Percentiles rank a stretch among this genome's conserved stretches.
Conservation (phyloP, 2,113 vertebrate genomes). For the Semnornis frantzii region DNA sequence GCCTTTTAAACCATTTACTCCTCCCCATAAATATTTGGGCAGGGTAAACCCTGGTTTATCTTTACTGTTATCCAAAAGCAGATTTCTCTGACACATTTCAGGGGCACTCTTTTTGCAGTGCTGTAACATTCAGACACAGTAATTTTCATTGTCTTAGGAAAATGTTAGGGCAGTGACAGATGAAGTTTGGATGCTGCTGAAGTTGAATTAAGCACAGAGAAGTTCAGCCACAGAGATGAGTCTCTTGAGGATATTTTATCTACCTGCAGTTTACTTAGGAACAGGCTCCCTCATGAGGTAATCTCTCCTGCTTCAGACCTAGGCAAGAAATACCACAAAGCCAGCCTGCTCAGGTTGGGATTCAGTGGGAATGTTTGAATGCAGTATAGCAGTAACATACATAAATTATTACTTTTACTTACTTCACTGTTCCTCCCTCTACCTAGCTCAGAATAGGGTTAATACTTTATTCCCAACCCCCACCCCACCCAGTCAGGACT, state of each 20-base stretch:
- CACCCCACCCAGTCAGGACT: too few relatives aligned
- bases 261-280: neutral
- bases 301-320: neutral
- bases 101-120: neutral
- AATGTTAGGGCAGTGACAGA: neutral
- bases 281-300: neutral
- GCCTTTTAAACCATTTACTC: neutral
- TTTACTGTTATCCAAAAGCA: neutral
- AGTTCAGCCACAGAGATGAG: neutral
- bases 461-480: too few relatives aligned
- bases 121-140: rapidly evolving
- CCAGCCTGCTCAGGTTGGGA: neutral
- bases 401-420: neutral
- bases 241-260: neutral
- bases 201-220: neutral
- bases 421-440: neutral
- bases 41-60: neutral
- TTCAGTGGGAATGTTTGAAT: neutral
- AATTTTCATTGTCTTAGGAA: neutral
- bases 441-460: neutral
- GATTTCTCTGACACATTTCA: neutral
- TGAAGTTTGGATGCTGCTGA: neutral
- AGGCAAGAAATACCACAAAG: neutral
- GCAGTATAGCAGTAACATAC: neutral
- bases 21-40: neutral